Conservation (phyloP, 1,140 invertebrate genomes). For the Drosophila persimilis region DNA sequence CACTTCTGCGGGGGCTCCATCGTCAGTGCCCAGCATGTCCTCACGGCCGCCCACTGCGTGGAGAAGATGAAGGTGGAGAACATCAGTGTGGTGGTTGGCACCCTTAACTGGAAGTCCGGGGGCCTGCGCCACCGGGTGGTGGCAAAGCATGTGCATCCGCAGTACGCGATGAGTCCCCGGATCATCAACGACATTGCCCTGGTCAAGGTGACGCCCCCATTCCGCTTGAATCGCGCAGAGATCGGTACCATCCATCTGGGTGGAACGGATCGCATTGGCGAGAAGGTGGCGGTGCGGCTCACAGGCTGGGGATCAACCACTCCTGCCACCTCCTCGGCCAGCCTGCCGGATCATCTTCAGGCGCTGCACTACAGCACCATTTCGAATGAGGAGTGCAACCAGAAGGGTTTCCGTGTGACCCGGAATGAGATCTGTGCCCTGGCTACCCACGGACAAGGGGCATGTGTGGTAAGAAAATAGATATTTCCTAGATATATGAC, state of each 20-base stretch:
- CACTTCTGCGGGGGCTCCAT: conserved; percentile 83
- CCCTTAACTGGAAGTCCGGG: conserved; percentile 83
- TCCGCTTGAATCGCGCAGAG: conserved; percentile 49
- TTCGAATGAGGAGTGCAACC: conserved; percentile 72
- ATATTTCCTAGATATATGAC: neutral
- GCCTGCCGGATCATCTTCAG: conserved; percentile 68
- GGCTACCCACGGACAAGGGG: conserved; percentile 82
- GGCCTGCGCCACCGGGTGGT: conserved; percentile 68
- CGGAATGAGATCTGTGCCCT: conserved; percentile 83
- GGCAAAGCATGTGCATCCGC: conserved; percentile 63
- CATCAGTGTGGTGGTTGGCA: conserved; percentile 83
- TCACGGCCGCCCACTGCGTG: conserved; percentile 83
- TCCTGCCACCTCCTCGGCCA: conserved; percentile 37
- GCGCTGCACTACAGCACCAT: conserved; percentile 70
- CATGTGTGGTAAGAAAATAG: conserved; percentile 73
- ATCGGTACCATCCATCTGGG: conserved; percentile 59
- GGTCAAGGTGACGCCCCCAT: conserved; percentile 60
- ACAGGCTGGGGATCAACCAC: conserved; percentile 79
- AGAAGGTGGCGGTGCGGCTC: conserved; percentile 58
- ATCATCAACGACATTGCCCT: conserved; percentile 79
- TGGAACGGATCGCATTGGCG: conserved; percentile 49
- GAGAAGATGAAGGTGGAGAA: conserved; percentile 62
- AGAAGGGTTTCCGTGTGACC: conserved; percentile 72
- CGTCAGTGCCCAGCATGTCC: conserved; percentile 70
- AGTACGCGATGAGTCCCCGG: conserved; percentile 60